A percentile compares a stretch with the other conserved stretches of the same genome.
Conservation (phyloP, 2,888 invertebrate genomes). For the Elysia crispata region DNA sequence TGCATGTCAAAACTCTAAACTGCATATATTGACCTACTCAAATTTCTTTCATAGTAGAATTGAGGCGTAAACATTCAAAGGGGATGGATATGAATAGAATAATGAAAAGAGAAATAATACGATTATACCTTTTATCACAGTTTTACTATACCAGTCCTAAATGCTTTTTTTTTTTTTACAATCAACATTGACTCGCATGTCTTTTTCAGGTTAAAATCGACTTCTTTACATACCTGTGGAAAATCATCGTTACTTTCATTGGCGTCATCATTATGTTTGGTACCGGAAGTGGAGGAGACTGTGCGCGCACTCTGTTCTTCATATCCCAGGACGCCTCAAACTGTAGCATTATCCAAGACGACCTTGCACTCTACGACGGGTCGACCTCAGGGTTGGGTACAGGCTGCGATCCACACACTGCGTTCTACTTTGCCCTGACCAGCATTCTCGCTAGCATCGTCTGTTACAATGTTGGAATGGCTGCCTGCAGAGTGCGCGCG, state of each 20-base stretch:
- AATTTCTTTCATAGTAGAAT: too few relatives aligned
- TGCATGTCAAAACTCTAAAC: too few relatives aligned
- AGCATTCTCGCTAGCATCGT: slow-evolving; percentile 57
- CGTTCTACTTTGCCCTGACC: slow-evolving; percentile 59
- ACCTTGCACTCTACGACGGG: slow-evolving; percentile 48
- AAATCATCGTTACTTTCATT: slow-evolving; percentile 58
- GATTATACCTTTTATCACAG: not conserved
- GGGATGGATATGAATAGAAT: too few relatives aligned
- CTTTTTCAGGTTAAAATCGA: slow-evolving; percentile 45
- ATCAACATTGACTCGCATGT: not conserved
- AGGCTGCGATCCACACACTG: slow-evolving; percentile 55
- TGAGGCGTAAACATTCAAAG: too few relatives aligned
- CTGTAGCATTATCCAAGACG: slow-evolving; percentile 49
- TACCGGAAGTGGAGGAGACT: slow-evolving; percentile 43
- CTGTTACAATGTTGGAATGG: slow-evolving; percentile 61
- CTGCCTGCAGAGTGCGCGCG: slow-evolving; percentile 64
- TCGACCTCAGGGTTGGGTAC: slow-evolving; percentile 10
- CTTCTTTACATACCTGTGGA: slow-evolving; percentile 56
- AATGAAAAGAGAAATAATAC: not conserved
- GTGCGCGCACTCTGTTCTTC: slow-evolving; percentile 56
- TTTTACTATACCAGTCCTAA: not conserved
- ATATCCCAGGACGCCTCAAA: slow-evolving; percentile 32
- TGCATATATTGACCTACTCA: too few relatives aligned
- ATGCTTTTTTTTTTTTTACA: too few relatives aligned
- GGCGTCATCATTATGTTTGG: slow-evolving; percentile 58